Conservation (phyloP, 2,113 vertebrate species). For the Eolophus roseicapilla region DNA sequence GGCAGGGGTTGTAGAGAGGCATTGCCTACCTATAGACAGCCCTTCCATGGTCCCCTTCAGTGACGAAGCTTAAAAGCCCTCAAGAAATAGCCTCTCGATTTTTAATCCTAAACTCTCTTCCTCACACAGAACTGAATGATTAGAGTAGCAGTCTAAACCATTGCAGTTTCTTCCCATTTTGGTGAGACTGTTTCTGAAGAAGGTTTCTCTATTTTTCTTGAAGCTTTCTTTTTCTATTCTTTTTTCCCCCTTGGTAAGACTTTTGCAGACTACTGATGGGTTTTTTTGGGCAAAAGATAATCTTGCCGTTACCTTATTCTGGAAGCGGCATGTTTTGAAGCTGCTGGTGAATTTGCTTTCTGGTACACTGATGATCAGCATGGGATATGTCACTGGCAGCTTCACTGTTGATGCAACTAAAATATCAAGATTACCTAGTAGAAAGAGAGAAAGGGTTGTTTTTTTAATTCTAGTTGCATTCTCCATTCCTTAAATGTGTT, state of each 20-base stretch:
- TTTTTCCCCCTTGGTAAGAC: not conserved
- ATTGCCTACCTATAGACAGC: not conserved
- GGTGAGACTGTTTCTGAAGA: not conserved
- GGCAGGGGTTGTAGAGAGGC: not conserved
- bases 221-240: not conserved
- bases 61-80: not conserved
- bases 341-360: not conserved
- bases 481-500: conserved; percentile 23
- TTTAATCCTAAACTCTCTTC: not conserved
- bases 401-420: not conserved
- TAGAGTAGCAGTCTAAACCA: not conserved
- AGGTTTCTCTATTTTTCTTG: not conserved
- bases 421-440: not conserved
- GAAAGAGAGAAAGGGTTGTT: not conserved
- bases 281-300: not conserved
- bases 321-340: not conserved
- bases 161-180: not conserved
- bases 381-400: not conserved
- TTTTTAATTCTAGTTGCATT: not conserved
- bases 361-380: not conserved
- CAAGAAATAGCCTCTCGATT: not conserved
- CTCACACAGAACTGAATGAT: not conserved
- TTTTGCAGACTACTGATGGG: not conserved
- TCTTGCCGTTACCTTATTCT: not conserved
- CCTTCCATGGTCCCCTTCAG: not conserved